phyloP scores from a whole-genome alignment of 2,113 vertebrate species.

The Neotragus pygmaeus region DNA sequence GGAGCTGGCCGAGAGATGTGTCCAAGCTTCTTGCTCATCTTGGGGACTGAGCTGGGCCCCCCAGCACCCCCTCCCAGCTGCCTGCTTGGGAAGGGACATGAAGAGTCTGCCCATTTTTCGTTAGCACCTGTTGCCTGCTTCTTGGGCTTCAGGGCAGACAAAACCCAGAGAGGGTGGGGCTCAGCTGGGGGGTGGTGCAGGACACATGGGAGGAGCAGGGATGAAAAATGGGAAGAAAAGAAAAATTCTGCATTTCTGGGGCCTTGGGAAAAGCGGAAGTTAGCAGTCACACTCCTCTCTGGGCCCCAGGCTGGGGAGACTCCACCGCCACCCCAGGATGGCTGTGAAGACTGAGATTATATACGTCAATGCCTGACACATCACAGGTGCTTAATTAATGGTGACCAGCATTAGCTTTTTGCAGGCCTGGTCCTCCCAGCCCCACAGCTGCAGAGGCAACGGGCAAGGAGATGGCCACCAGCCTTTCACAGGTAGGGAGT shows the following conservation, averaged over 20 bases:
- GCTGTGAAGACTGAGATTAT: background rate
- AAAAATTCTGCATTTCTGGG: background rate
- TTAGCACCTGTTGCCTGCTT: background rate
- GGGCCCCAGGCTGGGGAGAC: background rate
- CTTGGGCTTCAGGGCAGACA: background rate
- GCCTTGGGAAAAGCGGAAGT: background rate
- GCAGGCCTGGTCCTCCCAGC: background rate
- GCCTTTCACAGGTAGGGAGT: background rate
- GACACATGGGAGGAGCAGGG: background rate
- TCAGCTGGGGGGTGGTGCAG: background rate
- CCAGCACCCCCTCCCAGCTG: background rate
- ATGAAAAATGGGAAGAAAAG: background rate
- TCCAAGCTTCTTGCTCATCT: background rate
- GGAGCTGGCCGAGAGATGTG: background rate
- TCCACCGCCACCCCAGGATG: fast-evolving
- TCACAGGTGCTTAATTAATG: background rate
- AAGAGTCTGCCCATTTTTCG: background rate
- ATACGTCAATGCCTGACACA: background rate
- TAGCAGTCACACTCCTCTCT: background rate
- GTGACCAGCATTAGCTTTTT: background rate
- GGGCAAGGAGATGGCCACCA: too few relatives aligned
- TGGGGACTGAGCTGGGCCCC: background rate
- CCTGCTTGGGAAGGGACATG: background rate
- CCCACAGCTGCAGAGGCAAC: background rate
- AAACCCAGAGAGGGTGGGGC: background rate